These are phyloP conservation scores for Microplitis demolitor DNA, from an alignment of 1,140 invertebrate genomes.

Conservation along the genomic window DNA sequence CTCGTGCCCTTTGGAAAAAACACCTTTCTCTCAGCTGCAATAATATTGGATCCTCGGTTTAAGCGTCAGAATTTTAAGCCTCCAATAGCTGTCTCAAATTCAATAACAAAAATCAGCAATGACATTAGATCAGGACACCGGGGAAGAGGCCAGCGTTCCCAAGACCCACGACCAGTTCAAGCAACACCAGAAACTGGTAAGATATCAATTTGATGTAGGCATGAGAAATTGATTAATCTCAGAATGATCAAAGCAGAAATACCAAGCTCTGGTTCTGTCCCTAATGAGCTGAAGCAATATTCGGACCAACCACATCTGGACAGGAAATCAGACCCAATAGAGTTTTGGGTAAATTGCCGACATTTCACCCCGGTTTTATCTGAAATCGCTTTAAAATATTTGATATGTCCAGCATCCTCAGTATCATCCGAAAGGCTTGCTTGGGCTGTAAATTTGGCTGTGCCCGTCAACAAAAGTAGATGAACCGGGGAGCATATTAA, in stretches of 20 bases:
- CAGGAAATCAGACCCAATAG: background rate
- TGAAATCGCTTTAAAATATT: background rate
- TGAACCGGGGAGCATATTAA: background rate
- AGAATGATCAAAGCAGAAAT: background rate
- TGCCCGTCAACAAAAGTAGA: background rate
- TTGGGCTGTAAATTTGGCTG: background rate
- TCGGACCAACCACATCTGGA: background rate
- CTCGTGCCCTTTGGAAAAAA: too few species aligned
- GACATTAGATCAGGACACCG: background rate
- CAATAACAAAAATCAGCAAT: background rate
- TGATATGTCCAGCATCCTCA: background rate
- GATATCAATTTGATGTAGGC: background rate
- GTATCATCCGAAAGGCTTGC: background rate
- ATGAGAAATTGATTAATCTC: background rate
- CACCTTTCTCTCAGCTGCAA: background rate
- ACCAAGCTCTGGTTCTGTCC: background rate
- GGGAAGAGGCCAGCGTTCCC: background rate
- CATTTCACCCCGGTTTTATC: background rate
- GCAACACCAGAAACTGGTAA: background rate
- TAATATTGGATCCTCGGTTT: background rate
- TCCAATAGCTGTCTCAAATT: background rate
- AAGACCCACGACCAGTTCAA: background rate
- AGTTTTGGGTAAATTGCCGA: background rate
- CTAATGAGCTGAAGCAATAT: background rate
- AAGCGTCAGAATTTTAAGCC: background rate